These are phyloP conservation scores for Liparis tanakae DNA, from an alignment of 2,797 vertebrate genomes.

Conservation along the genomic window DNA sequence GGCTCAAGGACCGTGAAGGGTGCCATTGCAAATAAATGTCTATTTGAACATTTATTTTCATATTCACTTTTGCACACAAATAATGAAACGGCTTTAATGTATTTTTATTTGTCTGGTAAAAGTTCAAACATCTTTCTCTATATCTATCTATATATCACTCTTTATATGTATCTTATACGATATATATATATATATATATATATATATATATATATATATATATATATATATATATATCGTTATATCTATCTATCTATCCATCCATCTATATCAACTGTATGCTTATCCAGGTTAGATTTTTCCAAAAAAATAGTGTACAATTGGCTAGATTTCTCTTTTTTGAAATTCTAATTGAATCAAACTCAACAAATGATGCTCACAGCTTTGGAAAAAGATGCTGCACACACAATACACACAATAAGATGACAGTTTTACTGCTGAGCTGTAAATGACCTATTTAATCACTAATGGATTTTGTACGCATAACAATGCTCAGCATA, in stretches of 20 bases:
- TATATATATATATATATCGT: neutral
- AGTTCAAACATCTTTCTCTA: neutral
- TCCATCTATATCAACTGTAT: neutral
- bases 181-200: too few relatives aligned
- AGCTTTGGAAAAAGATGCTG: constrained; percentile 4
- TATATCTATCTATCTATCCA: neutral
- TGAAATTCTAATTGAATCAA: neutral
- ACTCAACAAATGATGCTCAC: neutral
- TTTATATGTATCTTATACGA: neutral
- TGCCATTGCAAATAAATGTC: neutral
- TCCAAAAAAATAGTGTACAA: constrained; percentile 7
- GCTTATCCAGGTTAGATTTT: neutral
- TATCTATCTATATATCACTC: neutral
- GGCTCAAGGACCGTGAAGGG: neutral
- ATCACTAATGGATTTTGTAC: constrained; percentile 75
- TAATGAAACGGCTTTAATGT: too few relatives aligned
- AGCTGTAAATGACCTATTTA: constrained; percentile 74
- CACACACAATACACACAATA: constrained; percentile 6
- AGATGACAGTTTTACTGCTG: constrained; percentile 34
- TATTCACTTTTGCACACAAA: neutral
- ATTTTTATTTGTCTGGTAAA: neutral
- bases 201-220: neutral
- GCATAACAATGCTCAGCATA: constrained; percentile 66
- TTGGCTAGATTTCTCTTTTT: neutral
- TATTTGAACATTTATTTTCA: neutral